Conservation (phyloP, 1,140 invertebrate genomes). For the Zophobas morio region DNA sequence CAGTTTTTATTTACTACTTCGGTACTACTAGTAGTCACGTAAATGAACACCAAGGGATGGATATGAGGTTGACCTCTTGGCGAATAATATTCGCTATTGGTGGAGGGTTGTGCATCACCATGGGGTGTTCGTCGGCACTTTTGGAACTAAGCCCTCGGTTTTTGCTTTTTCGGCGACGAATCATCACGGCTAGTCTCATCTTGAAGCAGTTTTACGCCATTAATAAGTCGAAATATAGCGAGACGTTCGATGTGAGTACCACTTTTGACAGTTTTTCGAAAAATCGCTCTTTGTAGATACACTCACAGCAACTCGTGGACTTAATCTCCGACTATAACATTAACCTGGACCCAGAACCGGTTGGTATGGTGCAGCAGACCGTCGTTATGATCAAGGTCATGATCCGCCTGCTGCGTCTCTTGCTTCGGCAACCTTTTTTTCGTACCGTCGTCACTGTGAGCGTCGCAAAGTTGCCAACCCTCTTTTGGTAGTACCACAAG, state of each 20-base stretch:
- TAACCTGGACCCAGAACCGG: conserved; percentile 40
- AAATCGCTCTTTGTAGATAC: conserved; percentile 15
- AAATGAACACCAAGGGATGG: conserved; percentile 36
- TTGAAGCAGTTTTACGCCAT: conserved; percentile 60
- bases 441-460: background rate
- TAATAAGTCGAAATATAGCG: conserved; percentile 60
- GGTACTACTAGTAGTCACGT: conserved; percentile 8
- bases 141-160: conserved; percentile 58
- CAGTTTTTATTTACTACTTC: conserved; percentile 8
- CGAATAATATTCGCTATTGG: conserved; percentile 56
- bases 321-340: conserved; percentile 48
- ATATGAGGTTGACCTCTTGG: conserved; percentile 57
- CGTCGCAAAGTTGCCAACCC: background rate
- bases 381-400: conserved; percentile 5
- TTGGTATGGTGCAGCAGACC: conserved; percentile 29
- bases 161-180: conserved; percentile 52
- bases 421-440: conserved; percentile 2
- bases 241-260: conserved; percentile 54
- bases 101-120: conserved; percentile 55
- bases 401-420: conserved; percentile 7
- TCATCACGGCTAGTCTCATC: conserved; percentile 50
- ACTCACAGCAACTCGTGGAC: conserved; percentile 29
- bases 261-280: conserved; percentile 5
- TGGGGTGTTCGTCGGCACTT: conserved; percentile 57
- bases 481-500: conserved; percentile 7